Percentiles rank a stretch among this genome's conserved stretches.
These are phyloP conservation scores for Lates japonicus DNA, from an alignment of 2,797 vertebrate genomes.

Conservation along the genomic window DNA sequence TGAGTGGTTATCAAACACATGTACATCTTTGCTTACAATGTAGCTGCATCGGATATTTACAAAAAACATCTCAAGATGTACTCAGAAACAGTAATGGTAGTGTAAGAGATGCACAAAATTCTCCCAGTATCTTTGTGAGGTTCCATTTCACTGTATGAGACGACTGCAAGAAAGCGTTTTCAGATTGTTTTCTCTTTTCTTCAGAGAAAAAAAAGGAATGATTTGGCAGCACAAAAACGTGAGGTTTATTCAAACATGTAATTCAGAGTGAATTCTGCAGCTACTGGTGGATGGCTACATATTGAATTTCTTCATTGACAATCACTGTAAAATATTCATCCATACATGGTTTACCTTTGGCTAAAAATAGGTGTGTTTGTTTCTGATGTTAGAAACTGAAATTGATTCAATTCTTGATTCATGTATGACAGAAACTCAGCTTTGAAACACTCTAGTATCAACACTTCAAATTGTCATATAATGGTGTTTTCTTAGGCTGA, in stretches of 20 bases:
- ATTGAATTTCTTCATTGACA: slow-evolving; percentile 10
- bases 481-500: neutral
- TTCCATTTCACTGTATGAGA: slow-evolving; percentile 49
- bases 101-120: slow-evolving; percentile 32
- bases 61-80: slow-evolving; percentile 37
- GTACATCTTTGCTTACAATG: slow-evolving; percentile 42
- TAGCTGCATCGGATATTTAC: slow-evolving; percentile 72
- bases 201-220: slow-evolving; percentile 73
- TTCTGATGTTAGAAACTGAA: slow-evolving; percentile 9
- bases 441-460: slow-evolving; percentile 7
- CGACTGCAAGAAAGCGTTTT: slow-evolving; percentile 27
- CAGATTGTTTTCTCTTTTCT: slow-evolving; percentile 31
- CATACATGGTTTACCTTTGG: slow-evolving; percentile 39
- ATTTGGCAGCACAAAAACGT: slow-evolving; percentile 54
- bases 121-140: slow-evolving; percentile 38
- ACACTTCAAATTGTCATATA: slow-evolving; percentile 5
- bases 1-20: slow-evolving; percentile 75
- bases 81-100: slow-evolving; percentile 34
- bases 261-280: slow-evolving; percentile 19
- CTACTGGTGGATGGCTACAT: slow-evolving; percentile 21
- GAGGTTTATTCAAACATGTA: slow-evolving; percentile 21
- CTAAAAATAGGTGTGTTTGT: slow-evolving; percentile 7
- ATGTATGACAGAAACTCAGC: neutral
- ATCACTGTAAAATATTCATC: slow-evolving; percentile 36
- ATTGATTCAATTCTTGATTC: neutral